phyloP scores from a whole-genome alignment of 1,140 invertebrate species.

The Drosophila bipectinata region DNA sequence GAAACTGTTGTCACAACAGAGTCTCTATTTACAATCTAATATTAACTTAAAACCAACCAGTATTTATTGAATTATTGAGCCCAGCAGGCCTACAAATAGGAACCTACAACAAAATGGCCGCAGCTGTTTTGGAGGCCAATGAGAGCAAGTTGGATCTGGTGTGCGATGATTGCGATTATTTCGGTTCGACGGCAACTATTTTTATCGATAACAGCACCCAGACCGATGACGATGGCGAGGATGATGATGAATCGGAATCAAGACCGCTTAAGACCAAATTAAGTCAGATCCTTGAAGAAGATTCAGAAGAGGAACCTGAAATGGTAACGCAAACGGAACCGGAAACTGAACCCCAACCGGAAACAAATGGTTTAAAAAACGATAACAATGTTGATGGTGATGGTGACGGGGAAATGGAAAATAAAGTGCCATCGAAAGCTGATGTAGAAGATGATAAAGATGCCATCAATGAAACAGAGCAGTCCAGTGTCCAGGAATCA shows the following conservation, averaged over 20 bases:
- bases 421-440: not conserved
- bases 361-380: conserved; percentile 46
- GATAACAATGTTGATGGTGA: conserved; percentile 19
- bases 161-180: conserved; percentile 66
- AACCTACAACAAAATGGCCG: conserved; percentile 51
- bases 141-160: conserved; percentile 49
- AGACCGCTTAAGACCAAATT: conserved; percentile 37
- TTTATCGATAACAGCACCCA: conserved; percentile 72
- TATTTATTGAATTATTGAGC: conserved; percentile 11
- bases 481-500: not conserved
- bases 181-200: conserved; percentile 41
- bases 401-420: not conserved
- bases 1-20: conserved; percentile 21
- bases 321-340: conserved; percentile 9
- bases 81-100: not conserved
- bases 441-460: not conserved
- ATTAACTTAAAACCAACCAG: conserved; percentile 4
- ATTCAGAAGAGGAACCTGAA: conserved; percentile 21
- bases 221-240: conserved; percentile 53
- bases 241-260: conserved; percentile 36
- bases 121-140: conserved; percentile 55
- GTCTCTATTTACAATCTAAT: conserved; percentile 25
- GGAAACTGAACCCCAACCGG: not conserved
- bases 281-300: conserved; percentile 55
- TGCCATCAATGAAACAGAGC: not conserved